phyloP scores from a whole-genome alignment of 2,888 invertebrate species.

The Chrysina gloriosa region DNA sequence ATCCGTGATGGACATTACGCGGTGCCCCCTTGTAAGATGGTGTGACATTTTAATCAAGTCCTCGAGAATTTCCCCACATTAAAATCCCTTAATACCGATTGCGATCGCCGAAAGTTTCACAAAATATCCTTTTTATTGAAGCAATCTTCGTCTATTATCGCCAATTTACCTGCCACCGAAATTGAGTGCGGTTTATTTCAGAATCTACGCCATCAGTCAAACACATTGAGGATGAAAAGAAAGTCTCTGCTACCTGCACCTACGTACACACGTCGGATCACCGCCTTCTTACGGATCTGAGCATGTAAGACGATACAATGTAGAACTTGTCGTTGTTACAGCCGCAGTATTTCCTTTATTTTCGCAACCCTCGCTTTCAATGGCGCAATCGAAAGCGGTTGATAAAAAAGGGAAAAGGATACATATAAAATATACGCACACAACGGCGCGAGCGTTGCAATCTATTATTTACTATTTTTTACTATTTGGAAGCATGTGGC shows the following conservation, averaged over 20 bases:
- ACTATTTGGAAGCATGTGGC: slow-evolving; percentile 46
- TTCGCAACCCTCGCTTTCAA: slow-evolving; percentile 25
- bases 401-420: slow-evolving; percentile 8
- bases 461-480: slow-evolving; percentile 47
- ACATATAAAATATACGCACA: neutral
- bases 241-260: slow-evolving; percentile 21
- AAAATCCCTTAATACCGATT: too few relatives aligned
- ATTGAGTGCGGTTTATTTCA: too few relatives aligned
- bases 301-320: slow-evolving; percentile 26
- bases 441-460: slow-evolving; percentile 30
- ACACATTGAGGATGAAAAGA: neutral
- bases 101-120: too few relatives aligned
- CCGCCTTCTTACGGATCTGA: slow-evolving; percentile 10
- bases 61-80: too few relatives aligned
- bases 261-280: slow-evolving; percentile 15
- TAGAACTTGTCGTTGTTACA: slow-evolving; percentile 21
- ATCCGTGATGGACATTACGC: too few relatives aligned
- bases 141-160: too few relatives aligned
- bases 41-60: too few relatives aligned
- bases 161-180: too few relatives aligned
- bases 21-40: too few relatives aligned
- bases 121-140: too few relatives aligned
- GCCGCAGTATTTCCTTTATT: neutral
- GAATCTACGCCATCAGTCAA: neutral
- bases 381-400: slow-evolving; percentile 29